Conservation (phyloP, 92 coral and sea anemone genomes). For the Metridium senile region DNA sequence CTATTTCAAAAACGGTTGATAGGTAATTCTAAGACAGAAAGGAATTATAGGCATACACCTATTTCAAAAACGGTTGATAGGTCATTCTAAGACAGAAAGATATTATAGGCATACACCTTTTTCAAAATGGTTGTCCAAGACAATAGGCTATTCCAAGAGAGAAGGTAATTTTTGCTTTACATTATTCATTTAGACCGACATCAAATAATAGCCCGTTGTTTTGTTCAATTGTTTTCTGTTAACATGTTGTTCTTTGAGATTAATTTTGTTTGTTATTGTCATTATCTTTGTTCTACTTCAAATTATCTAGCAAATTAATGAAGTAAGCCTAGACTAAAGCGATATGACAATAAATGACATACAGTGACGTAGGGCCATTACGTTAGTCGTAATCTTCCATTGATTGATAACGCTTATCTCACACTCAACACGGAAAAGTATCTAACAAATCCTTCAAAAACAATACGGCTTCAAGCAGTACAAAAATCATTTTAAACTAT, state of each 20-base stretch:
- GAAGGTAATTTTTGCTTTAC: too few relatives aligned
- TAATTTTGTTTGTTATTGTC: not conserved
- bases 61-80: too few relatives aligned
- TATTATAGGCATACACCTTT: too few relatives aligned
- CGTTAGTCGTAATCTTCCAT: constrained; percentile 17
- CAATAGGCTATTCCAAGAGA: too few relatives aligned
- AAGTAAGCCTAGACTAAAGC: not conserved
- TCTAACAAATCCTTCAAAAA: not conserved
- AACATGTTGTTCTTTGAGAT: not conserved
- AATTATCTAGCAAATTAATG: not conserved
- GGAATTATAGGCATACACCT: too few relatives aligned
- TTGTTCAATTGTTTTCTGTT: too few relatives aligned
- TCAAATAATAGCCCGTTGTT: too few relatives aligned
- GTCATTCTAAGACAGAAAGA: too few relatives aligned
- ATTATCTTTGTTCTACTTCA: not conserved
- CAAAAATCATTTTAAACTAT: not conserved
- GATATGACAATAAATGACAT: constrained; percentile 12
- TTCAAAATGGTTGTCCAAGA: too few relatives aligned
- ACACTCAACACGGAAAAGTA: not conserved
- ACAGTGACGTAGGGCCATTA: constrained; percentile 34
- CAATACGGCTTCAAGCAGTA: not conserved
- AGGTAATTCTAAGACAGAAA: too few relatives aligned
- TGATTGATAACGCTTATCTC: constrained; percentile 26
- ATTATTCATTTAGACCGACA: too few relatives aligned
- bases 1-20: too few relatives aligned